phyloP scores from a whole-genome alignment of 2,888 invertebrate genomes.

The Adineta ricciae region DNA sequence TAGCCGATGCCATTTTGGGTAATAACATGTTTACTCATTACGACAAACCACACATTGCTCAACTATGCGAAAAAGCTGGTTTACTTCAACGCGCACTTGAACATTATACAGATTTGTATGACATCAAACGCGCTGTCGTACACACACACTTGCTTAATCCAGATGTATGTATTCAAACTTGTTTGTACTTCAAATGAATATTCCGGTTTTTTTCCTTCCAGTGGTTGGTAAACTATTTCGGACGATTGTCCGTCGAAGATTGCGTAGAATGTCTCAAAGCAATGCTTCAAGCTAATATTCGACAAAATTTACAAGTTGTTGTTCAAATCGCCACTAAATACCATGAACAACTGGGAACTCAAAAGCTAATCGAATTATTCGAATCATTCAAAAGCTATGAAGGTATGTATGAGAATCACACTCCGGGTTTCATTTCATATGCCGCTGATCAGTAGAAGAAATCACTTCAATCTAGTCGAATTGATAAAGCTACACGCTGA shows the following conservation, averaged over 20 bases:
- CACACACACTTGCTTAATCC: constrained; percentile 89
- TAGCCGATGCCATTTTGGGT: constrained; percentile 94
- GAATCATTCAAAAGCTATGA: constrained; percentile 99
- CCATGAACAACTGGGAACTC: constrained; percentile 92
- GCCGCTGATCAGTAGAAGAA: no score
- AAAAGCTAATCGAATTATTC: constrained; percentile 87
- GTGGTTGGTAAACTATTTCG: constrained; percentile 96
- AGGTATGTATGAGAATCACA: constrained; percentile 38
- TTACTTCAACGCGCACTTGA: constrained; percentile 83
- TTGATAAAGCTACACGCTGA: background rate
- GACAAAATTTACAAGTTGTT: constrained; percentile 64
- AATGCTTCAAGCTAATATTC: constrained; percentile 91
- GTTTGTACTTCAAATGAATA: background rate
- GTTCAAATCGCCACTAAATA: constrained; percentile 99
- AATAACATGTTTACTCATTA: constrained; percentile 99
- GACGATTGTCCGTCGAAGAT: constrained; percentile 92
- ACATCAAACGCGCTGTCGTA: constrained; percentile 95
- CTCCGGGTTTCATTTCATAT: no score
- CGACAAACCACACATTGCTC: constrained; percentile 92
- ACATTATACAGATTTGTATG: constrained; percentile 96
- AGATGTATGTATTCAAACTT: constrained; percentile 55
- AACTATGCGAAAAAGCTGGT: constrained; percentile 97
- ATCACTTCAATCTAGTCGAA: background rate
- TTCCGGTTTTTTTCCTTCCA: constrained; percentile 34
- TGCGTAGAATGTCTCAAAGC: constrained; percentile 89